Base-by-base conservation (phyloP, 64 coral and sea anemone species). In the Pocillopora damicornis region DNA sequence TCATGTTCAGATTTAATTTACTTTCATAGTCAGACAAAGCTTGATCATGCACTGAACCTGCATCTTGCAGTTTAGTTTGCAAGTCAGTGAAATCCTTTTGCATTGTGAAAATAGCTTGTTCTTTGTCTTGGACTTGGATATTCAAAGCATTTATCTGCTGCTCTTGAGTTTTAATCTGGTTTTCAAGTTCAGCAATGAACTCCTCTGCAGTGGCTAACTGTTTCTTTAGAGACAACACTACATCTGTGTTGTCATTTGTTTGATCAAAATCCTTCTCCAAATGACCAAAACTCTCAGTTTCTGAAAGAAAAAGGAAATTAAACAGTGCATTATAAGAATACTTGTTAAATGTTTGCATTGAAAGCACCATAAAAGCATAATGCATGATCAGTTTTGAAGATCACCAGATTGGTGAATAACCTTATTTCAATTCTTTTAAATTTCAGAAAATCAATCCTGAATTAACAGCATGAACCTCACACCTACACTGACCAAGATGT, bases 161-260 rank as follows among this genome's bases (percentile, higher is more conserved):
- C 61, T 79, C 76, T 59, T 78, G 58, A 67, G 20, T 51, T 16
- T 57, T 15, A 35, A 67, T 59, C 61, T 88, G 74, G 16, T 18
- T 88, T 18, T 88, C 42, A 13, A 88, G 87, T 35, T 68, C 73
- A 68, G 35, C 76, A 67, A 68, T 79, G 35, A 42, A 63, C 61
- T 88, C 68, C 23, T 88, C 62, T 58, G 87, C 87, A 58, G 59
- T 58, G 7, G 35, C 87, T 60, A 88, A 79, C 87, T 88, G 61
- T 15, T 88, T 69, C 15, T 59, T 77, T 35, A 79, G 9, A 26
- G 61, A 56, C 5, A 13, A 66, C 9, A 61, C 22, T 77, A 78
- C 59, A 15, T 59, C 45, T 36, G 63, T 73, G 15, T 15, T 20
- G 9, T 64, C 75, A 62, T 68, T 42, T 34, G 1, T 18, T 23